Evolutionary conservation across 2,888 invertebrate species (phyloP), one percentile per base, ranked within the genome.

Genomic region (Branchipolynoe longqiensis): DNA sequence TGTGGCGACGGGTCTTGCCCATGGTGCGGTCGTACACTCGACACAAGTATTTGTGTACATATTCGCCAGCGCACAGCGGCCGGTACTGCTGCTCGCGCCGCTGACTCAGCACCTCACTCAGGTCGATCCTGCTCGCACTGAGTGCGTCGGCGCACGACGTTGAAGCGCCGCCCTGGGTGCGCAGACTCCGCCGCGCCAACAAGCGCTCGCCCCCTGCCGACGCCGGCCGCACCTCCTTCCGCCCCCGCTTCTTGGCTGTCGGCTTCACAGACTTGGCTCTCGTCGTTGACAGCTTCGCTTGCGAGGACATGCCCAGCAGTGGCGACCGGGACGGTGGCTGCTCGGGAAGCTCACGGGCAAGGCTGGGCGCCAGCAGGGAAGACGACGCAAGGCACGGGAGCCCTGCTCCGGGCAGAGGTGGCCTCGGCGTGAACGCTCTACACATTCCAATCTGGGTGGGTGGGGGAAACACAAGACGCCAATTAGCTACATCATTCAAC

Each of bases 51-150:
- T 78, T 78, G 78, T 78, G 78, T 22, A 78, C 78, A 78, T 78
- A 78, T 41, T 78, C 78, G 41, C 78, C 78, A 48, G 78, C 78
- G 78, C 78, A 78, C 48, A 78, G 78, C 48, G 78, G 78, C n/a
- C 78, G 78, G 78, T 78, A 78, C 25, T 25, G 41, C 31, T 78
- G 78, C 25, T 41, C 54, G 28, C 78, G 78, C 48, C 54, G 78
- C 78, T 78, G 78, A 48, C 28, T 41, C 14, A 78, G 25, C n/a
- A 78, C 78, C 22, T 78, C 78, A 6, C 28, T 41, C 8, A 78
- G 78, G 25, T 78, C 78, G 48, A 41, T 78, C 28, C 31, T 78
- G 78, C 41, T 41, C 14, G 25, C 28, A 31, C 78, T 33, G 1
- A 78, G 22, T 2, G 40, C n/a, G 18, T 41, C 54, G 25, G 78